A percentile compares a stretch with the other conserved stretches of the same genome.
phyloP scores from a whole-genome alignment of 2,113 vertebrate genomes.

The Perca schrenkii region DNA sequence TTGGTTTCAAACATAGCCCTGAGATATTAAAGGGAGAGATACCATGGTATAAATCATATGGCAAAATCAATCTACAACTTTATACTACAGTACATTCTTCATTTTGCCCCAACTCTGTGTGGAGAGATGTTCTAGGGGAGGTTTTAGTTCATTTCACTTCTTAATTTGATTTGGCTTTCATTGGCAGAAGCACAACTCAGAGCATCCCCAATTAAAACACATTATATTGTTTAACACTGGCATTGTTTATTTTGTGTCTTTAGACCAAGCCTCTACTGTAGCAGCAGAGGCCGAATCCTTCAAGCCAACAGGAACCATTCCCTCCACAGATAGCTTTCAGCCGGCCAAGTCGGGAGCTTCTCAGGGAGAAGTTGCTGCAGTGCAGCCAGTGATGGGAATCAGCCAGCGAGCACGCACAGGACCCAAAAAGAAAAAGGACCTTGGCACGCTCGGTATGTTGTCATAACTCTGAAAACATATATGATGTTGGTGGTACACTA shows the following conservation, averaged over 20 bases:
- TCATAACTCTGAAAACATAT: background rate
- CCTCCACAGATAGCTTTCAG: conserved; percentile 71
- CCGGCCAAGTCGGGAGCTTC: conserved; percentile 73
- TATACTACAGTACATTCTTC: background rate
- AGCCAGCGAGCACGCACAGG: conserved; percentile 89
- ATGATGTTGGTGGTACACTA: background rate
- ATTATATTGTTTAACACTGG: background rate
- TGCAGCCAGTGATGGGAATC: conserved; percentile 90
- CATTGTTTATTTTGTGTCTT: conserved; percentile 28
- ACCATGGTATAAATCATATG: background rate
- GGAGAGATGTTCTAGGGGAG: background rate
- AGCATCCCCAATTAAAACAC: background rate
- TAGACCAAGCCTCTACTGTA: conserved; percentile 61
- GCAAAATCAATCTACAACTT: background rate
- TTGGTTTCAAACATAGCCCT: background rate
- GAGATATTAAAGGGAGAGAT: background rate
- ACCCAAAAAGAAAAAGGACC: conserved; percentile 92
- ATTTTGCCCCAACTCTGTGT: background rate
- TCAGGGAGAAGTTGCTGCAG: conserved; percentile 81
- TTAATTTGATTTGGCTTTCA: background rate
- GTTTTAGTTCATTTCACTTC: background rate
- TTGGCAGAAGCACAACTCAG: background rate
- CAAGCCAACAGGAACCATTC: conserved; percentile 2
- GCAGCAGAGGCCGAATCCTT: conserved; percentile 36
- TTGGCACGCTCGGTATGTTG: conserved; percentile 88